Evolutionary conservation across 2,113 vertebrate species (phyloP).

Genomic region (Hippocampus zosterae): DNA sequence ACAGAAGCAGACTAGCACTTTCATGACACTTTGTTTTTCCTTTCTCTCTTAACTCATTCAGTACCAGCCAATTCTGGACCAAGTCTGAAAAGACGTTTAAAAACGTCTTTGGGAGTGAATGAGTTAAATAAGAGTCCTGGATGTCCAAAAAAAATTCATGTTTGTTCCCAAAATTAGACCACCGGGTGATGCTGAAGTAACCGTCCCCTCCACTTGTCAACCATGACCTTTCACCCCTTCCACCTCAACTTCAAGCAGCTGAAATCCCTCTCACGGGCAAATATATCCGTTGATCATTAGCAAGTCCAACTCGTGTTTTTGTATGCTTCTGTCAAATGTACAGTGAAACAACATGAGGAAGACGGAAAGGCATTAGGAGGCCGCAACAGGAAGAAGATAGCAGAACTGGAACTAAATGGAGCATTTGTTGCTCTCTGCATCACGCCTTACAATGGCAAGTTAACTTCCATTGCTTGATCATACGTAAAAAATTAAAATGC

Average conservation of each 20-base stretch:
- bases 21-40: too few relatives aligned
- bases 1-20: too few relatives aligned
- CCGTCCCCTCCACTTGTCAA: neutral
- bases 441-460: constrained; percentile 23
- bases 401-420: constrained; percentile 17
- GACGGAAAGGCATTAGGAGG: constrained; percentile 3
- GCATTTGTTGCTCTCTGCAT: constrained; percentile 6
- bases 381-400: neutral
- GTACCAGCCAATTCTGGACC: too few relatives aligned
- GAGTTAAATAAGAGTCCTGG: neutral
- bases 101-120: too few relatives aligned
- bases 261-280: constrained; percentile 7
- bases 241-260: constrained; percentile 16
- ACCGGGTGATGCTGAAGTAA: constrained; percentile 25
- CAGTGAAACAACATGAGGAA: neutral
- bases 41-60: too few relatives aligned
- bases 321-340: constrained; percentile 13
- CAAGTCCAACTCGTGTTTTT: constrained; percentile 28
- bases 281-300: constrained; percentile 44
- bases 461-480: constrained; percentile 26
- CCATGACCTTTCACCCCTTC: constrained; percentile 21
- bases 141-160: neutral
- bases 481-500: constrained; percentile 32
- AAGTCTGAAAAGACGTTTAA: too few relatives aligned
- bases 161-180: constrained; percentile 13